Conservation (phyloP, 2,797 vertebrate species). For the Esox masquinongy region DNA sequence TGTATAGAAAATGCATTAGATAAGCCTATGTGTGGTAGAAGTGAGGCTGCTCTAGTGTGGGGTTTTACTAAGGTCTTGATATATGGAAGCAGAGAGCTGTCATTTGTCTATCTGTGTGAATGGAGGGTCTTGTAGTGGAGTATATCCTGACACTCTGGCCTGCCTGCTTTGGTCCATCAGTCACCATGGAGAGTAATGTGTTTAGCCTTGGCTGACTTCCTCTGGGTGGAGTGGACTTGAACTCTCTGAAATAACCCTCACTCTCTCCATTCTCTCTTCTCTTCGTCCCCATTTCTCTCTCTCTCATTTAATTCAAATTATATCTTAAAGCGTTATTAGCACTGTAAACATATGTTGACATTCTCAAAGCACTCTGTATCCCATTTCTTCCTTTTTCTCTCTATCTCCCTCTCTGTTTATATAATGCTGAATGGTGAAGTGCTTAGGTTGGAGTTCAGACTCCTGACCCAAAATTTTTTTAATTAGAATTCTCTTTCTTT, state of each 20-base stretch:
- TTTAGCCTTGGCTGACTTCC: slow-evolving; percentile 2
- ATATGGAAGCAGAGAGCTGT: not conserved
- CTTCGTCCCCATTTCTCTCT: not conserved
- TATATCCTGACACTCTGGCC: not conserved
- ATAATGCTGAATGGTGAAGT: too few species aligned
- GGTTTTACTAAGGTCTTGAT: too few species aligned
- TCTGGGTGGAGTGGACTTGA: not conserved
- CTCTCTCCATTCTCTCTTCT: not conserved
- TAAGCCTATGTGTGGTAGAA: too few species aligned
- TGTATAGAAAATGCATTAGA: too few species aligned
- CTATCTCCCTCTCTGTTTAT: too few species aligned
- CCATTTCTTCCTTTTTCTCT: too few species aligned
- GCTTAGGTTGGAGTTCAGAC: too few species aligned
- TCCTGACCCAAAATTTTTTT: too few species aligned
- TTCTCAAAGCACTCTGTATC: too few species aligned
- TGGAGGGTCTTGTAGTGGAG: not conserved
- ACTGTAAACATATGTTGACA: too few species aligned
- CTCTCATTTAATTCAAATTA: not conserved
- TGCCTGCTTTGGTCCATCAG: not conserved
- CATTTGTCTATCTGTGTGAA: not conserved
- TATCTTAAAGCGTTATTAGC: too few species aligned
- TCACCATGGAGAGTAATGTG: slow-evolving; percentile 3
- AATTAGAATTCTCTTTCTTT: not conserved
- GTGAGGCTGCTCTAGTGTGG: too few species aligned
- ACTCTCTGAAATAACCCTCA: not conserved